Percentiles rank a stretch among this genome's conserved stretches.
Evolutionary conservation across 1,140 invertebrate genomes (phyloP).

Genomic region (Temnothorax longispinosus): DNA sequence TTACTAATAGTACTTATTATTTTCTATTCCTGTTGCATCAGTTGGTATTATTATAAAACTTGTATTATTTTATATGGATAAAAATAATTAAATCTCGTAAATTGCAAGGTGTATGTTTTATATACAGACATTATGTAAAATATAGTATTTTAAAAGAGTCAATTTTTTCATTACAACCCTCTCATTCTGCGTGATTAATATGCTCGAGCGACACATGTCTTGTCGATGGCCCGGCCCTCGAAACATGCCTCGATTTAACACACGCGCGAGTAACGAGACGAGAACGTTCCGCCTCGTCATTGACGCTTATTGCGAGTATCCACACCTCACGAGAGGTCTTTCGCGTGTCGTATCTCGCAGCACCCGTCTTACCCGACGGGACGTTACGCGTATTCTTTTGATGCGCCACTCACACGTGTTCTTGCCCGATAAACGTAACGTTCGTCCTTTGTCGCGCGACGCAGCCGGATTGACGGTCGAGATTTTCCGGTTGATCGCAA

Average conservation of each 20-base stretch:
- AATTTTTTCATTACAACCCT: not conserved
- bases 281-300: conserved; percentile 42
- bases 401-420: not conserved
- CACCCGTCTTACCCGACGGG: conserved; percentile 9
- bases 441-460: conserved; percentile 18
- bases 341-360: not conserved
- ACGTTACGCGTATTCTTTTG: conserved; percentile 2
- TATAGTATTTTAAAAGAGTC: not conserved
- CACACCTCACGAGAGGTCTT: conserved; percentile 22
- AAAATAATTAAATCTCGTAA: not conserved
- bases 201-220: conserved; percentile 2
- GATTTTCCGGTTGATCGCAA: not conserved
- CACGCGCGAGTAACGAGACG: conserved; percentile 33
- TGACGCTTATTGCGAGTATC: conserved; percentile 46
- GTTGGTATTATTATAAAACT: not conserved
- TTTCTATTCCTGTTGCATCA: not conserved
- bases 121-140: not conserved
- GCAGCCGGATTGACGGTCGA: conserved; percentile 9
- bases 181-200: not conserved
- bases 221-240: not conserved
- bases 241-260: conserved; percentile 12
- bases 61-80: not conserved
- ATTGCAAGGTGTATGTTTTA: not conserved
- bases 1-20: not conserved
- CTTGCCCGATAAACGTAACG: conserved; percentile 11